Conservation (phyloP, 2,113 vertebrate species). For the Natator depressus region DNA sequence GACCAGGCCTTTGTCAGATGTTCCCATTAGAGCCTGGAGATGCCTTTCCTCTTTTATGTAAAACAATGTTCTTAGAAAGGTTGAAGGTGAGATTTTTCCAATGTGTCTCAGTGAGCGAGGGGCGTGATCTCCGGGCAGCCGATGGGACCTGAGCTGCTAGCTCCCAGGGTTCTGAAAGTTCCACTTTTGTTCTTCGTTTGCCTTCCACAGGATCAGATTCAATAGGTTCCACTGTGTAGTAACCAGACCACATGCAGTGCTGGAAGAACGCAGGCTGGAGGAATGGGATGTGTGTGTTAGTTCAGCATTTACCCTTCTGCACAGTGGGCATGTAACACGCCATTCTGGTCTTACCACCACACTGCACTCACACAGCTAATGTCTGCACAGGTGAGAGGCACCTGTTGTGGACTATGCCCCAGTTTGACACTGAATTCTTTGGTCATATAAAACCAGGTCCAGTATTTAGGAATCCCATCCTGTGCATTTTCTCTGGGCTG, state of each 20-base stretch:
- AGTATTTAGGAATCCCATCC: background rate
- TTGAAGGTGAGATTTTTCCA: background rate
- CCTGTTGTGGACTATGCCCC: background rate
- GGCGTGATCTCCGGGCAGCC: background rate
- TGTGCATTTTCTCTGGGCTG: background rate
- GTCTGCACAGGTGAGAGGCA: background rate
- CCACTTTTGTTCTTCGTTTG: background rate
- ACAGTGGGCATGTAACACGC: too few species aligned
- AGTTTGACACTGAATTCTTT: background rate
- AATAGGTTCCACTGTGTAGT: background rate
- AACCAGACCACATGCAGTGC: accelerated
- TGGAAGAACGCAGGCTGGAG: too few species aligned
- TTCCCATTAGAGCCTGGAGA: background rate
- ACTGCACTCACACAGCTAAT: accelerated
- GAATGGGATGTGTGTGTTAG: accelerated
- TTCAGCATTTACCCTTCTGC: background rate
- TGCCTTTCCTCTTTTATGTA: background rate
- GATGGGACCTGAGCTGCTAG: background rate
- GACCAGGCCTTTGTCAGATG: background rate
- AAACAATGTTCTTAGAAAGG: background rate
- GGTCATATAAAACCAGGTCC: background rate
- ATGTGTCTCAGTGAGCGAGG: background rate
- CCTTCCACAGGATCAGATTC: background rate
- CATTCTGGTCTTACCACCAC: background rate
- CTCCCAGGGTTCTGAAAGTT: background rate